Evolutionary conservation across 2,113 vertebrate genomes (phyloP).

Genomic region (Platanista minor): DNA sequence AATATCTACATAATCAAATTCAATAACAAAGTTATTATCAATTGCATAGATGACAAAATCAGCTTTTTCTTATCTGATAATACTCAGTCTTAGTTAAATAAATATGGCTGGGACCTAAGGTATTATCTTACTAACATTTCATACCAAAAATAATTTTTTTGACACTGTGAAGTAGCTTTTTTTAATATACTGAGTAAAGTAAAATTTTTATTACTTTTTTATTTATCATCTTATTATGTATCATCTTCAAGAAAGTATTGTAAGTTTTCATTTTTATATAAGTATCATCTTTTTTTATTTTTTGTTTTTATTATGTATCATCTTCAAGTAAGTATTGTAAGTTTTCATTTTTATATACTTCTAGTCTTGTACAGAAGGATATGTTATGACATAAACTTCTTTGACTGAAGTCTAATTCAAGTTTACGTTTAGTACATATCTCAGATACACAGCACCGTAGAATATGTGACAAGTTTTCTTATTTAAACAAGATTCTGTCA

Average conservation of each 20-base stretch:
- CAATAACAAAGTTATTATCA: not conserved
- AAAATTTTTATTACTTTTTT: too few species aligned
- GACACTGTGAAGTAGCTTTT: not conserved
- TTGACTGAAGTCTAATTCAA: conserved; percentile 21
- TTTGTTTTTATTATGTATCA: not conserved
- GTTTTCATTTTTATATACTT: not conserved
- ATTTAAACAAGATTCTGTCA: not conserved
- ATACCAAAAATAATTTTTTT: not conserved
- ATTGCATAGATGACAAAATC: not conserved
- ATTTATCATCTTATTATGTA: too few species aligned
- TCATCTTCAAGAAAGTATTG: too few species aligned
- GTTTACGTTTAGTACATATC: not conserved
- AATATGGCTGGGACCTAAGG: not conserved
- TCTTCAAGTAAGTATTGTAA: not conserved
- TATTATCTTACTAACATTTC: not conserved
- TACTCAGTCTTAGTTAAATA: not conserved
- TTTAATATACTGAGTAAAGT: not conserved
- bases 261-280: too few species aligned
- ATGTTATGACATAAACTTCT: not conserved
- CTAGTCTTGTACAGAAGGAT: not conserved
- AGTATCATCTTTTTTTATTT: too few species aligned
- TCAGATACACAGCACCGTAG: not conserved
- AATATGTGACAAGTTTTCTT: not conserved
- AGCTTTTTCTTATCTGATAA: not conserved
- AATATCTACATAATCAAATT: not conserved